These are phyloP conservation scores for Morone saxatilis DNA, from an alignment of 2,113 vertebrate genomes.

Conservation along the genomic window DNA sequence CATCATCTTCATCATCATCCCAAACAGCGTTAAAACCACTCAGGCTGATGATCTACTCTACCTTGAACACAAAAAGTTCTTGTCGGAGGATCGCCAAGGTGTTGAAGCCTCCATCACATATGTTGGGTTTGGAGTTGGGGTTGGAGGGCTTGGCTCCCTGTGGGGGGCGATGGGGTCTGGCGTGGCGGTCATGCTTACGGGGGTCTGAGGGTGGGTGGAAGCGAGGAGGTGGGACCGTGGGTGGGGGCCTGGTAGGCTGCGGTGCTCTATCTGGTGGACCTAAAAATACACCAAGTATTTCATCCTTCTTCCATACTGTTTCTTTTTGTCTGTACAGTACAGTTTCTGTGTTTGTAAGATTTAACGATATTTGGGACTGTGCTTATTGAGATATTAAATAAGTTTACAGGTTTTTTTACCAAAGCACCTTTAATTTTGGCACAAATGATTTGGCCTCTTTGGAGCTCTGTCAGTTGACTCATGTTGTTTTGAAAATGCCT, in stretches of 20 bases:
- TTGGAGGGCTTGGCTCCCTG: constrained; percentile 92
- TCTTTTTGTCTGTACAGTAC: not conserved
- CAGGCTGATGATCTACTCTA: constrained; percentile 68
- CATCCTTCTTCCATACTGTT: not conserved
- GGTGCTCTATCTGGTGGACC: constrained; percentile 96
- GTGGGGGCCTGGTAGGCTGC: constrained; percentile 94
- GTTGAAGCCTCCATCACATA: constrained; percentile 99
- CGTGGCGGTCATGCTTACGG: constrained; percentile 92
- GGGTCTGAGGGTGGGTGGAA: constrained; percentile 93
- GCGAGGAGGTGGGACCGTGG: constrained; percentile 94
- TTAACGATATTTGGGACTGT: not conserved
- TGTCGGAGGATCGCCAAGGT: constrained; percentile 96
- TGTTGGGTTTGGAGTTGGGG: constrained; percentile 96
- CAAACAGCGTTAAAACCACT: not conserved
- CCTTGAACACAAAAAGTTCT: constrained; percentile 99
- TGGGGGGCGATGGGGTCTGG: constrained; percentile 93
- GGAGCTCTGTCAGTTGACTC: constrained; percentile 51
- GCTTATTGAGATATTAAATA: not conserved
- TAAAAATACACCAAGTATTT: constrained; percentile 73
- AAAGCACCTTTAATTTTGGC: constrained; percentile 16
- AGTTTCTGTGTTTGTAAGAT: constrained; percentile 1
- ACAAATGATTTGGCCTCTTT: constrained; percentile 23
- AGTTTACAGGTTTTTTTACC: constrained; percentile 14
- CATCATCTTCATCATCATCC: not conserved
- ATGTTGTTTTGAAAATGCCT: constrained; percentile 41